phyloP scores from a whole-genome alignment of 2,797 vertebrate genomes.

The Mormyrus proboscirostris region DNA sequence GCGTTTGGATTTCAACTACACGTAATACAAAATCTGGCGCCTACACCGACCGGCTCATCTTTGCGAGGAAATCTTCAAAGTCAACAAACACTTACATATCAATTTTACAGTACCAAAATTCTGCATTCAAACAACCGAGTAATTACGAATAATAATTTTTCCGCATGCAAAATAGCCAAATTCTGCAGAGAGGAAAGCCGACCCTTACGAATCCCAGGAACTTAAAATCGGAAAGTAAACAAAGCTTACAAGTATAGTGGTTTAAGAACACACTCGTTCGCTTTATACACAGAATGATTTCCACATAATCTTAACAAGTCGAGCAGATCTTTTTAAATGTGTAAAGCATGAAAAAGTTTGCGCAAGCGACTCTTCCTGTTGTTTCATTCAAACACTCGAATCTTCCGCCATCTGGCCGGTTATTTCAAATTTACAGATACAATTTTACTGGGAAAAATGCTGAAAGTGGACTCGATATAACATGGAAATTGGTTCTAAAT shows the following conservation, averaged over 20 bases:
- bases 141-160: neutral
- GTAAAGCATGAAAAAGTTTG: neutral
- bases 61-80: neutral
- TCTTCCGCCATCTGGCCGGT: neutral
- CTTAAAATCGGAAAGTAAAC: neutral
- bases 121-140: neutral
- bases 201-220: neutral
- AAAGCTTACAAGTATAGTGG: neutral
- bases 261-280: neutral
- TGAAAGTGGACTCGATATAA: neutral
- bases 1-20: neutral
- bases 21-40: neutral
- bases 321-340: neutral
- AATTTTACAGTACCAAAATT: neutral
- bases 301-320: neutral
- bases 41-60: neutral
- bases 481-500: neutral
- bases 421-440: neutral
- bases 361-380: neutral
- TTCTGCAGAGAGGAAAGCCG: neutral
- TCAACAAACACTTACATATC: neutral
- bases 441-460: neutral
- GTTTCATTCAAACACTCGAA: constrained; percentile 17
- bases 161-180: neutral
- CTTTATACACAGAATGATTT: neutral